These are phyloP conservation scores for Ormyrus labotus DNA, from an alignment of 2,888 invertebrate genomes.

Conservation along the genomic window DNA sequence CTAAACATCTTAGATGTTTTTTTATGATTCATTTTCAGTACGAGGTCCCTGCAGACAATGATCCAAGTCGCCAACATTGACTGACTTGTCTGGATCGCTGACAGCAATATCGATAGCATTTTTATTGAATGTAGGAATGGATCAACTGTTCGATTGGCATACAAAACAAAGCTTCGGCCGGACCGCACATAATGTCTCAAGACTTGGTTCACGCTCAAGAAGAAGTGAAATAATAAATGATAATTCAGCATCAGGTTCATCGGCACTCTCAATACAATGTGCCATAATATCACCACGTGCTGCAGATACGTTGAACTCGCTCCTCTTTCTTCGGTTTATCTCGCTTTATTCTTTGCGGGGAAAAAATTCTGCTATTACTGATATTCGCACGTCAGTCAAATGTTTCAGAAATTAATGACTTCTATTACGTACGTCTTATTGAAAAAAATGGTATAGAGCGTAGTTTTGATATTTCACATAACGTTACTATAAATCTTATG, in stretches of 20 bases:
- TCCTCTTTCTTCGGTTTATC: constrained; percentile 61
- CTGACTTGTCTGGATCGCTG: too few species aligned
- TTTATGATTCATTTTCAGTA: too few species aligned
- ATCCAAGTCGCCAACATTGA: too few species aligned
- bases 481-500: neutral
- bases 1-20: too few species aligned
- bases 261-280: constrained; percentile 49
- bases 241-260: constrained; percentile 58
- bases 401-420: constrained; percentile 62
- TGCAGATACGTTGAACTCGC: constrained; percentile 55
- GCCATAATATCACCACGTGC: constrained; percentile 59
- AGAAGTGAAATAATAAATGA: neutral
- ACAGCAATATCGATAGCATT: constrained; percentile 50
- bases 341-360: constrained; percentile 32
- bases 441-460: neutral
- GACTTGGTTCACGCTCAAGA: neutral
- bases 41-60: too few species aligned
- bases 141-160: neutral
- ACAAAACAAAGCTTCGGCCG: constrained; percentile 32
- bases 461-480: constrained; percentile 8
- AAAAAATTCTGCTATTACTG: constrained; percentile 51
- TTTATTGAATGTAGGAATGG: constrained; percentile 44
- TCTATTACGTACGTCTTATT: neutral
- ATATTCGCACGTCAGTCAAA: constrained; percentile 65
- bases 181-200: constrained; percentile 39